Conservation (phyloP, 1,140 invertebrate species). For the Drosophila arawakana region DNA sequence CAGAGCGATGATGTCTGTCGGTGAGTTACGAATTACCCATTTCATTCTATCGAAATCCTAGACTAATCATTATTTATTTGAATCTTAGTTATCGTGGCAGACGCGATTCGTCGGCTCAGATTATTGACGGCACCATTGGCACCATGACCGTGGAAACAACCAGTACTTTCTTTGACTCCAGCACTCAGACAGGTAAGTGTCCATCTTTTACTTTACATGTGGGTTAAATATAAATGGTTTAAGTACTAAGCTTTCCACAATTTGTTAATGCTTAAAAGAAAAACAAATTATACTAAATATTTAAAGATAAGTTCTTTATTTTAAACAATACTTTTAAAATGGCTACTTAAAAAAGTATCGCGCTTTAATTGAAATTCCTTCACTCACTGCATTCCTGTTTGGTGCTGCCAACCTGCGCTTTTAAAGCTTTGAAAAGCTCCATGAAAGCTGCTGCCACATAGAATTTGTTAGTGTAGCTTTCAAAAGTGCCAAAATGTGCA, state of each 20-base stretch:
- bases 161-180: conserved; percentile 96
- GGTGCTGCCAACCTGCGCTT: conserved; percentile 29
- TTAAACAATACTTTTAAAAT: too few relatives aligned
- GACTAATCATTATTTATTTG: background rate
- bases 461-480: conserved; percentile 13
- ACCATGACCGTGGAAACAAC: conserved; percentile 97
- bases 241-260: too few relatives aligned
- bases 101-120: conserved; percentile 94
- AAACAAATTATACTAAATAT: too few relatives aligned
- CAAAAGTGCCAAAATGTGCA: conserved; percentile 6
- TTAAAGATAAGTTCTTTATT: too few relatives aligned
- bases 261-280: too few relatives aligned
- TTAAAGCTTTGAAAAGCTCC: conserved; percentile 15
- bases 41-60: background rate
- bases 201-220: too few relatives aligned
- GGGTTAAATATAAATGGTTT: too few relatives aligned
- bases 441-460: background rate
- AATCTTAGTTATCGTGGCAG: conserved; percentile 88
- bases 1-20: conserved; percentile 91
- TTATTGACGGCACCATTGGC: conserved; percentile 95
- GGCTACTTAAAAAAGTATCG: too few relatives aligned
- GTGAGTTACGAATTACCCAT: conserved; percentile 54
- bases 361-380: background rate
- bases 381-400: background rate
- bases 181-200: conserved; percentile 94